phyloP scores from a whole-genome alignment of 2,113 vertebrate species.

The Pampusana beccarii region DNA sequence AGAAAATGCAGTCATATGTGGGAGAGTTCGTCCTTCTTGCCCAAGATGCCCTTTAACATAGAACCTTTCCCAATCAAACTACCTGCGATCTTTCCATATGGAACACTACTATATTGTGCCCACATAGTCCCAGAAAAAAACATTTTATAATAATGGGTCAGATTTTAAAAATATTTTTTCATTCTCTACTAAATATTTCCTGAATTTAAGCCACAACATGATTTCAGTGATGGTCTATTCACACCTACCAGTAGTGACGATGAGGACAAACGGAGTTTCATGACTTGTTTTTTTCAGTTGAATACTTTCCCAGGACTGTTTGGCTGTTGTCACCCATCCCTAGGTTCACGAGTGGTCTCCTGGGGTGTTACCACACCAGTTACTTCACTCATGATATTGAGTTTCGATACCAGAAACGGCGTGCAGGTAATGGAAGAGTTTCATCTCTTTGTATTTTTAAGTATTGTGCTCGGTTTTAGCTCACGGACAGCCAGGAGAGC shows the following conservation, averaged over 20 bases:
- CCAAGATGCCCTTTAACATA: background rate
- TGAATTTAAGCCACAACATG: background rate
- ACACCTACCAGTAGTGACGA: background rate
- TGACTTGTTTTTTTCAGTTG: background rate
- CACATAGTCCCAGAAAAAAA: background rate
- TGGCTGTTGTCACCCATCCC: background rate
- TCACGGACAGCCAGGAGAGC: background rate
- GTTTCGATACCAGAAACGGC: rapidly evolving
- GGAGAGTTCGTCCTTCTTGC: background rate
- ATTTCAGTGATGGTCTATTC: rapidly evolving
- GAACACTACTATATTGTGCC: background rate
- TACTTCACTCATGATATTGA: background rate
- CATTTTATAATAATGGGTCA: background rate
- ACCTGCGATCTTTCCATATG: background rate
- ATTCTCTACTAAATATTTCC: background rate
- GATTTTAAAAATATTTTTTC: background rate
- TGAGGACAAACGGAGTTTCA: background rate
- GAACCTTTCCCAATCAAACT: background rate
- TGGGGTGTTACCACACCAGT: background rate
- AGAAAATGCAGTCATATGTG: background rate
- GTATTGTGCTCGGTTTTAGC: background rate
- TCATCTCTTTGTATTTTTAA: background rate
- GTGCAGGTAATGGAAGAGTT: background rate
- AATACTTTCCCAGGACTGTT: background rate
- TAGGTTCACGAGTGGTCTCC: background rate